phyloP scores from a whole-genome alignment of 2,888 invertebrate species.

The Neria commutata region DNA sequence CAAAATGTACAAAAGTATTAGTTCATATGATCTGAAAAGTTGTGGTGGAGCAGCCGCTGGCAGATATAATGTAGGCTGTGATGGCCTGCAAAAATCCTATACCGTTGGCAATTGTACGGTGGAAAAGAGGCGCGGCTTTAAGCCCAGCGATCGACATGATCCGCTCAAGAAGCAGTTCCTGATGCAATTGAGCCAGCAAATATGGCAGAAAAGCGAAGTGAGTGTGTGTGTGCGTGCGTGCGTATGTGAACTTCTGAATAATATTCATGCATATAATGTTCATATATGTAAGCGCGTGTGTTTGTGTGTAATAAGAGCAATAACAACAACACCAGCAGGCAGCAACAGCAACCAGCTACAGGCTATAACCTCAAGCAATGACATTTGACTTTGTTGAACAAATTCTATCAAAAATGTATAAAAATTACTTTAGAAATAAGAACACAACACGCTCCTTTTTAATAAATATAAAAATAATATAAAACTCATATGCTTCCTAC shows the following conservation, averaged over 20 bases:
- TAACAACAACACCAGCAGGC: too few relatives aligned
- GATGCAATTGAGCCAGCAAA: constrained; percentile 78
- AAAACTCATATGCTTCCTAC: too few relatives aligned
- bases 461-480: too few relatives aligned
- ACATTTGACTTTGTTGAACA: too few relatives aligned
- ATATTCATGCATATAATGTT: too few relatives aligned
- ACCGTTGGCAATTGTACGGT: constrained; percentile 67
- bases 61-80: neutral
- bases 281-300: too few relatives aligned
- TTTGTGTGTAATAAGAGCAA: too few relatives aligned
- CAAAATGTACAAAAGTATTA: constrained; percentile 23
- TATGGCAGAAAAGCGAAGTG: constrained; percentile 71
- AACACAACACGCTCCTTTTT: too few relatives aligned
- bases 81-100: constrained; percentile 61
- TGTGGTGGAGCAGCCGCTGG: neutral
- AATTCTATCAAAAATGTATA: too few relatives aligned
- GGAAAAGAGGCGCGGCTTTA: constrained; percentile 77
- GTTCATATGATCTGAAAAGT: constrained; percentile 19
- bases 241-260: neutral
- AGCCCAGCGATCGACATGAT: constrained; percentile 82
- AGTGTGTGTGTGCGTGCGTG: constrained; percentile 57
- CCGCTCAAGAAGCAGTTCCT: constrained; percentile 81
- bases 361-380: too few relatives aligned
- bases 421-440: too few relatives aligned
- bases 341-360: too few relatives aligned